Evolutionary conservation across 1,140 invertebrate species (phyloP), one percentile per base, ranked within the genome.

Genomic region (Ooceraea biroi): DNA sequence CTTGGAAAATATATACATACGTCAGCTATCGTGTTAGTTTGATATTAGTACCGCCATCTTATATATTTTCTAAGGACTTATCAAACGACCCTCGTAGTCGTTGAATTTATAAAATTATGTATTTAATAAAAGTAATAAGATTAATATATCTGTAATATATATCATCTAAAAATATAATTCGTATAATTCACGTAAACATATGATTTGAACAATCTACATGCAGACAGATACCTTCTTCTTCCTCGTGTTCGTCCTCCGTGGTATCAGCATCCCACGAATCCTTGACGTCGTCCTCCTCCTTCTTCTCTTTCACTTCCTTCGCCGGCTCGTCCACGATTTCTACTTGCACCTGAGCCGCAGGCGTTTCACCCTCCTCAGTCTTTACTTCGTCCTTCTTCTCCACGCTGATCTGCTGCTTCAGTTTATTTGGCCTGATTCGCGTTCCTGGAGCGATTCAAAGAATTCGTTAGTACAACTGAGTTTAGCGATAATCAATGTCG

Each of bases 211-310:
- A n/a, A 50, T 69, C 22, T 41, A 12, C 74, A 61, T 7, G 77
- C 46, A 57, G 68, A 50, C 4, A 19, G 61, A 82, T 86, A 87
- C 88, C 88, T 87, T 91, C 94, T 91, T 96, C 96, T n/a, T 95
- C 91, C 83, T 36, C 36, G 36, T 92, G 94, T 92, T 96, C 96
- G 25, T 95, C 95, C 41, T 96, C 96, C 60, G 95, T 96, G 4
- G 95, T 96, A 60, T 96, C 97, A n/a, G 96, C 96, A 95, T 98
- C 97, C 97, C 97, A 98, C 1, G 97, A 96, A 91, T 98, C 97
- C 92, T 98, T 98, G 4, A 98, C 96, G 41, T 96, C 96, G 63
- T 96, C 96, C 68, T 95, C 94, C 89, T 87, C 95, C 89, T 92
- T 95, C 91, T 94, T 92, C 61, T 95, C 94, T 80, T 95, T 94